Evolutionary conservation across 2,888 invertebrate genomes (phyloP), one percentile per base, ranked within the genome.

Genomic region (Agriotes lineatus): DNA sequence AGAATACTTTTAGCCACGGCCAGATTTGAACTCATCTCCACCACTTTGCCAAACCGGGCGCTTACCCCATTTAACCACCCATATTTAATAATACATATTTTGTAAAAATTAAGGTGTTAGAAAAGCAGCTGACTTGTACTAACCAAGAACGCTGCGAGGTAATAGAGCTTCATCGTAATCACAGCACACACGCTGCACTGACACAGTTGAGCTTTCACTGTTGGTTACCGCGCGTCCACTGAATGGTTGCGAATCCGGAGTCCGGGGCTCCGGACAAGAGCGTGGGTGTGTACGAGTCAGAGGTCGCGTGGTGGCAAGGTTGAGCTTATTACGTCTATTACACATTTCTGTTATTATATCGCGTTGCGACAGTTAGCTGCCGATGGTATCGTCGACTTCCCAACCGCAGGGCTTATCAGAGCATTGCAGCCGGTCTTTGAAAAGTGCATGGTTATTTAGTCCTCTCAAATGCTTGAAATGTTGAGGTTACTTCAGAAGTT

Each of bases 171-270:
- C 67, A 67, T 67, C 22, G 56, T 63, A 67, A 62, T 52, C 67
- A 67, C 67, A 62, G 67, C 67, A 62, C 62, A 67, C 57, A 62
- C 67, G 62, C 62, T 71, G 69, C 71, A 71, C 71, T 69, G 59
- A 48, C 68, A 71, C 71, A 60, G 66, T 66, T 61, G 61, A 37
- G 69, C 67, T 71, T 69, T 66, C 71, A 69, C 71, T 66, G 61
- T 42, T 65, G 67, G 66, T 59, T 71, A 71, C 61, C 62, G 57
- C 62, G 65, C 71, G 68, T 66, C 61, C 71, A 66, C 71, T 71
- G 71, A 71, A 68, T 68, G 58, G 54, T 66, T 66, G 65, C 68
- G 54, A 71, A 68, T 69, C 68, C 65, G 58, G 64, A 66, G 65
- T 58, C 65, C 65, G 61, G 68, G 71, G 60, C 62, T 71, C 71